Conservation (phyloP, 1,140 invertebrate genomes). For the Prorops nasuta region DNA sequence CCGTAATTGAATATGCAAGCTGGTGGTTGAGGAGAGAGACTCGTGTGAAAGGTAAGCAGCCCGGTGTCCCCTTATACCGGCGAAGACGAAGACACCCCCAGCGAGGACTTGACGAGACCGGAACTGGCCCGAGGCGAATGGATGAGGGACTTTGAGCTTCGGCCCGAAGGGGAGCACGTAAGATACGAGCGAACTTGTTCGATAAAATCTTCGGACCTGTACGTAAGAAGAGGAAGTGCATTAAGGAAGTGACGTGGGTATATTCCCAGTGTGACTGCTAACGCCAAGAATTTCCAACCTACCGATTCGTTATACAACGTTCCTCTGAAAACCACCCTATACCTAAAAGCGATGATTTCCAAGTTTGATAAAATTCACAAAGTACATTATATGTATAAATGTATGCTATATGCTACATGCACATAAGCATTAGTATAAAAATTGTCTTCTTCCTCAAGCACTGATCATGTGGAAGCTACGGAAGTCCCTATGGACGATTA, state of each 20-base stretch:
- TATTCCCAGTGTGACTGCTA: slow-evolving; percentile 17
- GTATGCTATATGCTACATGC: too few species aligned
- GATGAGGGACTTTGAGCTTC: slow-evolving; percentile 23
- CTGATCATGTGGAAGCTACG: too few species aligned
- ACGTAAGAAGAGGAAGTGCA: slow-evolving; percentile 22
- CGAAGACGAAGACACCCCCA: too few species aligned
- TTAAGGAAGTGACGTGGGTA: slow-evolving; percentile 22
- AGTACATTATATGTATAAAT: too few species aligned
- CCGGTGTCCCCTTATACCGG: slow-evolving; percentile 17
- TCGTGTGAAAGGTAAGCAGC: slow-evolving; percentile 15
- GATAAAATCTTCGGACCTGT: slow-evolving; percentile 27
- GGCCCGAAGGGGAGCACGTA: slow-evolving; percentile 25
- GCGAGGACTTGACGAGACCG: slow-evolving; percentile 22
- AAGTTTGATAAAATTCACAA: too few species aligned
- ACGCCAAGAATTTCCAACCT: slow-evolving; percentile 1
- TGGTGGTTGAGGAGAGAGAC: background rate
- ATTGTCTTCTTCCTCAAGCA: too few species aligned
- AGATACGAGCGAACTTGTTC: slow-evolving; percentile 22
- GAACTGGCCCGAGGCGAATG: slow-evolving; percentile 22
- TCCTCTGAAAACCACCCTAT: too few species aligned
- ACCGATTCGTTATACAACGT: too few species aligned
- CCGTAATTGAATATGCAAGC: background rate
- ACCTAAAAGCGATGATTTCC: too few species aligned
- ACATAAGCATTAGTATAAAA: too few species aligned
- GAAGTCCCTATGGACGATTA: too few species aligned